Evolutionary conservation across 2,113 vertebrate species (phyloP).

Genomic region (Cromileptes altivelis): DNA sequence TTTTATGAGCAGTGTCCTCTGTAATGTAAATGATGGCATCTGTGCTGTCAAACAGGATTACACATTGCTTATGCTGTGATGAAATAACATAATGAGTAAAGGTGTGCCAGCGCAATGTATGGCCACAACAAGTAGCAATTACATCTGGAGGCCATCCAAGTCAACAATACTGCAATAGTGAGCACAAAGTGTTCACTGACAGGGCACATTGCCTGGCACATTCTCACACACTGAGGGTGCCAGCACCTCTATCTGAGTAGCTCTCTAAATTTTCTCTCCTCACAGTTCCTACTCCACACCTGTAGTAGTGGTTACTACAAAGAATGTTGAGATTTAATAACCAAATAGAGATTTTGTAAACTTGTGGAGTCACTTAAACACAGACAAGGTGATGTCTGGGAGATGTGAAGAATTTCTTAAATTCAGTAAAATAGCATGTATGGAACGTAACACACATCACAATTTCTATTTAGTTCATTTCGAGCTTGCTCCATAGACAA

Average conservation of each 20-base stretch:
- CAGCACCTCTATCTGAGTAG: too few species aligned
- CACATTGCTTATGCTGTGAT: constrained; percentile 49
- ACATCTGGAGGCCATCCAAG: constrained; percentile 50
- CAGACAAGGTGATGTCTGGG: too few species aligned
- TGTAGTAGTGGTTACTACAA: background rate
- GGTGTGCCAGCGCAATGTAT: constrained; percentile 36
- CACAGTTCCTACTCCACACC: background rate
- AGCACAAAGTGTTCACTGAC: constrained; percentile 26
- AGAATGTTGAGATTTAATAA: background rate
- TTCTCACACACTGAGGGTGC: background rate
- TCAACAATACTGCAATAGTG: constrained; percentile 26
- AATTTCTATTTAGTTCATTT: too few species aligned
- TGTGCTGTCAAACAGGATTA: constrained; percentile 54
- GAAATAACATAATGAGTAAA: constrained; percentile 46
- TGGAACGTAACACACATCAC: too few species aligned
- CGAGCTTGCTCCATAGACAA: too few species aligned
- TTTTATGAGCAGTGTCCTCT: constrained; percentile 22
- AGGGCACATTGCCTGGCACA: constrained; percentile 3
- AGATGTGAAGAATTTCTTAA: too few species aligned
- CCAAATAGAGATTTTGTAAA: too few species aligned
- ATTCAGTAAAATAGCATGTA: too few species aligned
- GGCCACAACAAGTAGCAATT: constrained; percentile 24
- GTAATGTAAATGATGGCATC: constrained; percentile 59
- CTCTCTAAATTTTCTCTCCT: background rate
- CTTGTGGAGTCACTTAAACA: too few species aligned